phyloP scores from a whole-genome alignment of 2,888 invertebrate species.

The Pterostichus niger region DNA sequence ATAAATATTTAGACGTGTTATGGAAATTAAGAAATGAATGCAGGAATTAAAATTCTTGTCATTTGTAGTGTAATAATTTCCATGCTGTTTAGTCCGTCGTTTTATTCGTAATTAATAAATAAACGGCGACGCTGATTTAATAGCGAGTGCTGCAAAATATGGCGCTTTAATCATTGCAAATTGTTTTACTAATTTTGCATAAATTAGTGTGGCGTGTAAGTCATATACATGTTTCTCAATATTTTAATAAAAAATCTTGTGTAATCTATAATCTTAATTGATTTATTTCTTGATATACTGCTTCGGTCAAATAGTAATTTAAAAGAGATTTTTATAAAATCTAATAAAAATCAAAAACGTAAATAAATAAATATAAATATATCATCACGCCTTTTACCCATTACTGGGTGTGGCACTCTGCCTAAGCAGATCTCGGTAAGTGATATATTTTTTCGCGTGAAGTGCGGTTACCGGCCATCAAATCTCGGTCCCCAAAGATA shows the following conservation, averaged over 20 bases:
- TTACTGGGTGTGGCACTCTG: too few relatives aligned
- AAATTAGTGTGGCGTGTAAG: constrained; percentile 6
- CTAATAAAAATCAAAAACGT: too few relatives aligned
- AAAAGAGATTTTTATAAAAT: too few relatives aligned
- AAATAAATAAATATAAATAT: too few relatives aligned
- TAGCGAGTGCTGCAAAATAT: background rate
- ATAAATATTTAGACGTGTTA: constrained; percentile 40
- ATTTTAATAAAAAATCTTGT: background rate
- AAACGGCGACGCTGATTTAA: background rate
- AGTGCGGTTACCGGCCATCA: too few relatives aligned
- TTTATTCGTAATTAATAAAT: constrained; percentile 12
- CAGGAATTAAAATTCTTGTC: constrained; percentile 1
- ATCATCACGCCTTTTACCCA: too few relatives aligned
- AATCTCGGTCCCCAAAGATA: too few relatives aligned
- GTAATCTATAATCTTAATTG: too few relatives aligned
- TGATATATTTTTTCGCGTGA: too few relatives aligned
- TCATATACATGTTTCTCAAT: background rate
- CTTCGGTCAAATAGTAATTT: too few relatives aligned
- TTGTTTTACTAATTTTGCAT: constrained; percentile 30
- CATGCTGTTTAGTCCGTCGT: constrained; percentile 11
- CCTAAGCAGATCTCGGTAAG: too few relatives aligned
- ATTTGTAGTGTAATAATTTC: constrained; percentile 18
- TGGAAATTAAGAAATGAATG: constrained; percentile 28
- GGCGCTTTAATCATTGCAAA: constrained; percentile 18
- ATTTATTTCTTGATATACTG: too few relatives aligned